Evolutionary conservation across 2,888 invertebrate species (phyloP), one percentile per base, ranked within the genome.

Genomic region (Acanthococcus lagerstroemiae): DNA sequence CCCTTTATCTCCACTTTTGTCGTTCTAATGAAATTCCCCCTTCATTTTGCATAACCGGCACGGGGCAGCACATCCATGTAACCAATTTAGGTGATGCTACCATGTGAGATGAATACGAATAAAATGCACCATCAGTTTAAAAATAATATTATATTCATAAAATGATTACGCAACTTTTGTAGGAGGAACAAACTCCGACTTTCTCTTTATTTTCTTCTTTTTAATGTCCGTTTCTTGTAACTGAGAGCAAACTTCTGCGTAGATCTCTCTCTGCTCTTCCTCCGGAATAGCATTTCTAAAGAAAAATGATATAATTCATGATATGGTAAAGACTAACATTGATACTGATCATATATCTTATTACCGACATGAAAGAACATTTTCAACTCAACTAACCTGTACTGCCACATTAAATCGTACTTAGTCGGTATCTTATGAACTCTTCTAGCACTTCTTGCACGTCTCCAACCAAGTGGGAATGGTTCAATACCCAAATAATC

Each of bases 321-420:
- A n/a, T n/a, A 25, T 9, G 50, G 30, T 0, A 7, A 61, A 25
- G 46, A 3, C 17, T 12, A 26, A n/a, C n/a, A n/a, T n/a, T n/a
- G n/a, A n/a, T n/a, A n/a, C n/a, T n/a, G n/a, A n/a, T n/a, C n/a
- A n/a, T n/a, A n/a, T n/a, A n/a, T n/a, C n/a, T n/a, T n/a, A n/a
- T n/a, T n/a, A n/a, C n/a, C n/a, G n/a, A n/a, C n/a, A n/a, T n/a
- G n/a, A n/a, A n/a, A n/a, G n/a, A n/a, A n/a, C n/a, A n/a, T n/a
- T n/a, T n/a, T n/a, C n/a, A n/a, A n/a, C n/a, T n/a, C n/a, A n/a
- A 25, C 46, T 73, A 76, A 85, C 82, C 95, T 87, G 76, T 96
- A 96, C 68, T 86, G 82, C 76, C 89, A 89, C 94, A 97, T 95
- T 61, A 97, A 78, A 77, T 97, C 96, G 77, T 85, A 91, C 79